Conservation (phyloP, 2,113 vertebrate species). For the Mus musculus region GRCm39 chr10:30255501-30256000, state of each 20-base stretch:
- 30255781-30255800: slow-evolving; percentile 45
- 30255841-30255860: slow-evolving; percentile 6
- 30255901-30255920: not conserved
- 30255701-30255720: not conserved
- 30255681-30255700: not conserved
- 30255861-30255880: slow-evolving; percentile 17
- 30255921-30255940: not conserved
- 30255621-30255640: not conserved
- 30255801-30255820: not conserved
- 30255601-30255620: not conserved
- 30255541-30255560: not conserved
- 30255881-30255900: slow-evolving; percentile 5
- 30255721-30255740: slow-evolving; percentile 4
- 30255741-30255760: not conserved
- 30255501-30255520: not conserved
- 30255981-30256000: not conserved
- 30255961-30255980: slow-evolving; percentile 26
- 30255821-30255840: slow-evolving; percentile 40
- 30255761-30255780: not conserved
- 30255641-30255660: not conserved
- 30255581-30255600: not conserved
- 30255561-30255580: not conserved
- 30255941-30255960: not conserved
- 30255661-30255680: not conserved
- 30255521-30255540: no score